Base-by-base conservation (phyloP, 2,797 vertebrate genomes). In the Phyllotis vaccarum region DNA sequence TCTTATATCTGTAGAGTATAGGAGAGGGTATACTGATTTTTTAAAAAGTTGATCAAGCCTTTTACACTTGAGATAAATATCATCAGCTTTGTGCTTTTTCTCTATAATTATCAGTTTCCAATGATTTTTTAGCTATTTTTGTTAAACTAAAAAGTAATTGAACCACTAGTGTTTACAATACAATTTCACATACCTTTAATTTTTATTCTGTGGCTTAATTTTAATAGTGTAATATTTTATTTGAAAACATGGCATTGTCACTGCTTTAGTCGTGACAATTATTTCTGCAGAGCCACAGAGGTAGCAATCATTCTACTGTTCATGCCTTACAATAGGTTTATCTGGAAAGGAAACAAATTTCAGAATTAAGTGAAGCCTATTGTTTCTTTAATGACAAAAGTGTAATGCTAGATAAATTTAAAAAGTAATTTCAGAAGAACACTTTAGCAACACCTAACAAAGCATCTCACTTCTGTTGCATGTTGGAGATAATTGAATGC, bases 401-500 rank as follows among this genome's bases (percentile, higher is more conserved):
- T 75, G 4, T 60, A 89, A 29, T 89, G 27, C 34, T 34, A 95
- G 86, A 96, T 96, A 96, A 95, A 79, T 95, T 95, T 89, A 60
- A 94, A 89, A 95, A 92, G 60, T 40, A 94, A 95, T 96, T 95
- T 93, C 92, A 95, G 83, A 87, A 93, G 46, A 94, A 89, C 87
- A 93, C 21, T 89, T 92, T 70, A 89, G 80, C 46, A 93, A 21
- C 6, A 95, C 80, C 22, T 95, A 95, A 97, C 91, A 96, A 93
- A 95, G 79, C 24, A 16, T 92, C 54, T 90, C 34, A 86, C 93
- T 95, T 89, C 79, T 96, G 52, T 79, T 93, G 10, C 52, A 94
- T 94, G 78, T 96, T 87, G 19, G 66, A 95, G 81, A 94, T 96
- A 97, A 97, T 94, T 91, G 93, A 94, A 95, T 87, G 40, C 58